Evolutionary conservation across 2,797 vertebrate genomes (phyloP).

Genomic region (Eupleurogrammus muticus): DNA sequence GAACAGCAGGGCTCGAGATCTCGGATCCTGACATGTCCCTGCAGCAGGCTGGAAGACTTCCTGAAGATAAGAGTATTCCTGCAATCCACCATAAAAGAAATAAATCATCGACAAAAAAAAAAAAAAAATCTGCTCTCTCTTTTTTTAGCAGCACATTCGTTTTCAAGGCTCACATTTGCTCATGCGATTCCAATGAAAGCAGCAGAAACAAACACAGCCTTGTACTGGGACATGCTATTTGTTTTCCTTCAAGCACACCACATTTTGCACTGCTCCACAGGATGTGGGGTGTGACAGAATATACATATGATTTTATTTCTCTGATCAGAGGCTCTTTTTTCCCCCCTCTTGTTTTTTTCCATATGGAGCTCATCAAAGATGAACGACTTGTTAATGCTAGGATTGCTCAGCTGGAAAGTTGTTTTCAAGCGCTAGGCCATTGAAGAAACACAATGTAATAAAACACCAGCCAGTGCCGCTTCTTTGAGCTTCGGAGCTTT

Average conservation of each 20-base stretch:
- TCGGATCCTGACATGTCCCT: conserved; percentile 64
- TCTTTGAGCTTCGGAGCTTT: conserved; percentile 67
- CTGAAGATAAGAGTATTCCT: conserved; percentile 77
- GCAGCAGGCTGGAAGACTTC: conserved; percentile 71
- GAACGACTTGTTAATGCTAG: conserved; percentile 82
- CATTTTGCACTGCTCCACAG: conserved; percentile 66
- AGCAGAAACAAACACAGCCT: conserved; percentile 81
- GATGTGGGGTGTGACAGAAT: conserved; percentile 78
- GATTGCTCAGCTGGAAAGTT: conserved; percentile 83
- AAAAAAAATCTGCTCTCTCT: neutral
- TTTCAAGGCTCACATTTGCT: conserved; percentile 67
- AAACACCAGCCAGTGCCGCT: conserved; percentile 69
- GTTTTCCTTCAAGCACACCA: conserved; percentile 78
- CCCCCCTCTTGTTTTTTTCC: conserved; percentile 63
- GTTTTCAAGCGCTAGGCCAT: conserved; percentile 69
- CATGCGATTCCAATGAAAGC: conserved; percentile 72
- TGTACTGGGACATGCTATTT: conserved; percentile 78
- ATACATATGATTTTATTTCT: conserved; percentile 82
- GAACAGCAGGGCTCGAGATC: conserved; percentile 45
- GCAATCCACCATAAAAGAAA: conserved; percentile 70
- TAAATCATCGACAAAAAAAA: conserved; percentile 65
- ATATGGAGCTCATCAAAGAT: conserved; percentile 84
- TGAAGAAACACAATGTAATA: conserved; percentile 77
- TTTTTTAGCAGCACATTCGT: conserved; percentile 55
- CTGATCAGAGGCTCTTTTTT: conserved; percentile 64